Evolutionary conservation across 2,888 invertebrate genomes (phyloP).

Genomic region (Troglohyphantes excavatus): DNA sequence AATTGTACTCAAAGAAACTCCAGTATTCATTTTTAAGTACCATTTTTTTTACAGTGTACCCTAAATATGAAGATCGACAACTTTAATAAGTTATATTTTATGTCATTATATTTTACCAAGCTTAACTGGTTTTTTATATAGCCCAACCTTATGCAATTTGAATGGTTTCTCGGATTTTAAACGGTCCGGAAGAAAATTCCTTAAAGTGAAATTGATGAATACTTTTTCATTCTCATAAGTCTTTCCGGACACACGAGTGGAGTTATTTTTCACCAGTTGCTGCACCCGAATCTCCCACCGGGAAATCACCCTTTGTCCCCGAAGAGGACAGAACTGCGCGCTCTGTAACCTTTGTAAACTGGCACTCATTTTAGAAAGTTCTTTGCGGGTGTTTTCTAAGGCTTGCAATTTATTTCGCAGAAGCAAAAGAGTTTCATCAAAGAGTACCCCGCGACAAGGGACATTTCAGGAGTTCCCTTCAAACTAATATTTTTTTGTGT

Average conservation of each 20-base stretch:
- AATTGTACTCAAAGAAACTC: too few relatives aligned
- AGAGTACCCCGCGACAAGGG: not conserved
- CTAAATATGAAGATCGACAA: too few relatives aligned
- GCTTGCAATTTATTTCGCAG: constrained; percentile 30
- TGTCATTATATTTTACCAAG: too few relatives aligned
- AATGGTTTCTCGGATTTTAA: too few relatives aligned
- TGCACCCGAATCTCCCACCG: not conserved
- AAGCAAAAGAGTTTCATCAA: not conserved
- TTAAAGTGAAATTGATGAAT: constrained; percentile 29
- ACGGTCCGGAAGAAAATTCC: too few relatives aligned
- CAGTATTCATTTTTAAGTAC: too few relatives aligned
- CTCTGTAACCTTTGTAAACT: constrained; percentile 27
- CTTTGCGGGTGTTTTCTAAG: constrained; percentile 49
- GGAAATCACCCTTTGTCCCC: constrained; percentile 9
- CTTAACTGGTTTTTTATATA: too few relatives aligned
- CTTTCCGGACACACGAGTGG: not conserved
- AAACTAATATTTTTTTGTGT: constrained; percentile 8
- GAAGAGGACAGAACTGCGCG: constrained; percentile 1
- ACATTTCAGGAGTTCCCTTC: constrained; percentile 19
- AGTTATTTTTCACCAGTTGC: constrained; percentile 17
- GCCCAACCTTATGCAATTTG: too few relatives aligned
- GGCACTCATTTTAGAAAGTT: constrained; percentile 52
- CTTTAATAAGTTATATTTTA: too few relatives aligned
- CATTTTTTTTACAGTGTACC: too few relatives aligned
- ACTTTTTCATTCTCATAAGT: too few relatives aligned